phyloP scores from a whole-genome alignment of 2,888 invertebrate species.

The Caenorhabditis sp. region DNA sequence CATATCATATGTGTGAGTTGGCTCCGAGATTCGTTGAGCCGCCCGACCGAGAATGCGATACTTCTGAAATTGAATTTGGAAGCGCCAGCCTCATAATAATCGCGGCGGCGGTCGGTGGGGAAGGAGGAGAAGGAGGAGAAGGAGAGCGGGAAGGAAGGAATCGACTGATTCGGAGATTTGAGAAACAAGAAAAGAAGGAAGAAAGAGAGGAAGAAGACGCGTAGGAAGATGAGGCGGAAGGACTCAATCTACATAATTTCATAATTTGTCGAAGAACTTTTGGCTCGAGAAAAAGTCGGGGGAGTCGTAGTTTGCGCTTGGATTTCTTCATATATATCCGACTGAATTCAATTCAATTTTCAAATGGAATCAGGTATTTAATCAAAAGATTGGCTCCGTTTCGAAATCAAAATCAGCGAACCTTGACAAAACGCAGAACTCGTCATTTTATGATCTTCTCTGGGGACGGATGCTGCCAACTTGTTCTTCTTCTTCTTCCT shows the following conservation, averaged over 20 bases:
- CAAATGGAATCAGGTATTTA: too few relatives aligned
- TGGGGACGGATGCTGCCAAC: slow-evolving; percentile 8
- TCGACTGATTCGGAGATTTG: slow-evolving; percentile 10
- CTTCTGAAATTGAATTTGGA: slow-evolving; percentile 59
- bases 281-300: too few relatives aligned
- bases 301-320: too few relatives aligned
- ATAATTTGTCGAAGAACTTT: neutral
- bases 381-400: too few relatives aligned
- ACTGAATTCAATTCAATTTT: too few relatives aligned
- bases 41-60: slow-evolving; percentile 13
- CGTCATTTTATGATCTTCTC: slow-evolving; percentile 11
- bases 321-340: too few relatives aligned
- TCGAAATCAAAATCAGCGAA: too few relatives aligned
- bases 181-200: slow-evolving; percentile 15
- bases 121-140: slow-evolving; percentile 2
- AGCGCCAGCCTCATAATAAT: slow-evolving; percentile 42
- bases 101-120: slow-evolving; percentile 8
- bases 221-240: neutral
- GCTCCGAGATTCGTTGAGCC: slow-evolving; percentile 5
- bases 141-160: too few relatives aligned
- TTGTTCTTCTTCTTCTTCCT: neutral
- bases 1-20: slow-evolving; percentile 25
- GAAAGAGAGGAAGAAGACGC: slow-evolving; percentile 10
- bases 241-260: slow-evolving; percentile 45
- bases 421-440: neutral